Conservation (phyloP, 2,113 vertebrate species). For the Eudyptes chrysolophus region DNA sequence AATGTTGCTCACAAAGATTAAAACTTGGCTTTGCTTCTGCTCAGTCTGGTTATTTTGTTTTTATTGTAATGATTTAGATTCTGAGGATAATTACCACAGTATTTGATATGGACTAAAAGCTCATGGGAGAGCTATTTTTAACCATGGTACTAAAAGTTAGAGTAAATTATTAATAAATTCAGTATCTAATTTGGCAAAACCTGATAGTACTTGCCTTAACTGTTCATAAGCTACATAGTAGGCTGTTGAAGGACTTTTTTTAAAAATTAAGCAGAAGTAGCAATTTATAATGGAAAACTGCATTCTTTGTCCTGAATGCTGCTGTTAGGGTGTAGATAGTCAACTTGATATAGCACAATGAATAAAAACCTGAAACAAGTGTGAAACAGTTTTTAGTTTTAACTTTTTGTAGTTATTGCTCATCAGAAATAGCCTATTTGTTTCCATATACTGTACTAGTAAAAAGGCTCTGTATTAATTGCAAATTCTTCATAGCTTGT, state of each 20-base stretch:
- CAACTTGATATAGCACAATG: background rate
- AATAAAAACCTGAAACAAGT: background rate
- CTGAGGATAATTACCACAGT: background rate
- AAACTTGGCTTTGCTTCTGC: background rate
- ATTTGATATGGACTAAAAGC: background rate
- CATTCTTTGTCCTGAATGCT: background rate
- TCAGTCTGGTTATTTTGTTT: background rate
- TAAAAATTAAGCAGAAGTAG: background rate
- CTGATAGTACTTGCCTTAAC: background rate
- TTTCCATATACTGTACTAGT: background rate
- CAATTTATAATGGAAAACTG: background rate
- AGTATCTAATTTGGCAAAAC: background rate
- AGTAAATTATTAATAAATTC: slow-evolving; percentile 50
- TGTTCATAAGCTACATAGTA: background rate
- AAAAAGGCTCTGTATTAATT: background rate
- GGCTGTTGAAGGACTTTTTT: background rate
- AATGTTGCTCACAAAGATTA: background rate
- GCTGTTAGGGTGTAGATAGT: background rate
- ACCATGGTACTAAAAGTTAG: background rate
- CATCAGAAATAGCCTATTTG: background rate
- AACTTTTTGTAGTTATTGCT: background rate
- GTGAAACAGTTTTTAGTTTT: background rate
- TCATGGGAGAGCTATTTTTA: slow-evolving; percentile 27
- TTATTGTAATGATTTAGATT: background rate
- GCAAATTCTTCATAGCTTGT: background rate